A percentile compares a stretch with the other conserved stretches of the same genome.
Evolutionary conservation across 2,797 vertebrate genomes (phyloP).

Genomic region (Spea hammondii): DNA sequence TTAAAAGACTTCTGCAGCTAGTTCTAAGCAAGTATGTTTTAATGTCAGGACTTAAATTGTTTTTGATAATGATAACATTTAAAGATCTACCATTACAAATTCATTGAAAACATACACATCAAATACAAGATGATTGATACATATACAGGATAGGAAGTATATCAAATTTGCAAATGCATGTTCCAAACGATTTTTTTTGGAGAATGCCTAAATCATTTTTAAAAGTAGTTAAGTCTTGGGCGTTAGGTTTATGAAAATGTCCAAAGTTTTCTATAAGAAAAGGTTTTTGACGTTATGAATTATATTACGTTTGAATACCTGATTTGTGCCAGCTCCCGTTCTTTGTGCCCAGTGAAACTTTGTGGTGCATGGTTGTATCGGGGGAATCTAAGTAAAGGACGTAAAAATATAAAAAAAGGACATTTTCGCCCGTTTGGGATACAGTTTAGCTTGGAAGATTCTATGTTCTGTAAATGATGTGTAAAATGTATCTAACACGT

Average conservation of each 20-base stretch:
- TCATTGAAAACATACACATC: too few species aligned
- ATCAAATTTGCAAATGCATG: neutral
- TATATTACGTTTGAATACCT: constrained; percentile 19
- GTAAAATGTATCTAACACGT: constrained; percentile 47
- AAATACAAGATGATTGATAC: too few species aligned
- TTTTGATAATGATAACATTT: too few species aligned
- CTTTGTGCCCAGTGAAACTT: constrained; percentile 33
- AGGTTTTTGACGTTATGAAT: constrained; percentile 11
- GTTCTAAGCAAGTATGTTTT: too few species aligned
- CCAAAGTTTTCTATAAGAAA: constrained; percentile 18
- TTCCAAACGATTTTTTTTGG: neutral
- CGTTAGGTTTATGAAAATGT: constrained; percentile 8
- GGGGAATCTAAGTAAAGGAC: constrained; percentile 46
- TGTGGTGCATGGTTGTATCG: constrained; percentile 9
- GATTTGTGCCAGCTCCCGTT: constrained; percentile 36
- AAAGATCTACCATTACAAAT: too few species aligned
- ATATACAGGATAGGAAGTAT: too few species aligned
- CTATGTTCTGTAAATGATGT: constrained; percentile 48
- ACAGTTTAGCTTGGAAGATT: constrained; percentile 37
- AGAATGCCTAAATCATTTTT: neutral
- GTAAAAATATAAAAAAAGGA: constrained; percentile 36
- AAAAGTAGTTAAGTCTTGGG: neutral
- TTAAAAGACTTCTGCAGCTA: too few species aligned
- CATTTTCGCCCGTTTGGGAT: constrained; percentile 37
- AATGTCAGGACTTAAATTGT: too few species aligned